Conservation (phyloP, 2,888 invertebrate genomes). For the Folsomia candida region DNA sequence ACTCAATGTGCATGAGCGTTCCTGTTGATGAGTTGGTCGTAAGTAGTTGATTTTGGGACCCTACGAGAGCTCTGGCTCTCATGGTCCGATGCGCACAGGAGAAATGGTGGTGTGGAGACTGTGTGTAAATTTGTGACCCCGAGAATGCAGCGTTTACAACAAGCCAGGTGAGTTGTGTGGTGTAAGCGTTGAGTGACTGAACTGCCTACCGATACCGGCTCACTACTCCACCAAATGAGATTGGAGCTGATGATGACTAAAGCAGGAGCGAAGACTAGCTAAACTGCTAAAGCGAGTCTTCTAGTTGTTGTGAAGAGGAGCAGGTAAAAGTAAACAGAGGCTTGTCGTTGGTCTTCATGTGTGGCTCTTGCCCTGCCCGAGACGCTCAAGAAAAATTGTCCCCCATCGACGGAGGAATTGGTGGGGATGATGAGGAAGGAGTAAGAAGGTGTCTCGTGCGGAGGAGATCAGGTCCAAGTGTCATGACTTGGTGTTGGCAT, state of each 20-base stretch:
- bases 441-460: slow-evolving; percentile 36
- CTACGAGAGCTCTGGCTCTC: background rate
- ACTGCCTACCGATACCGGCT: no score
- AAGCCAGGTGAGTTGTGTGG: background rate
- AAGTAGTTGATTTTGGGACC: background rate
- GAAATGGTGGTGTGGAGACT: no score
- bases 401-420: background rate
- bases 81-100: background rate
- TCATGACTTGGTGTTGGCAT: slow-evolving; percentile 48
- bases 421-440: background rate
- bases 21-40: no score
- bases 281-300: background rate
- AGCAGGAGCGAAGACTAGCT: background rate
- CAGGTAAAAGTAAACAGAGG: background rate
- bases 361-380: background rate
- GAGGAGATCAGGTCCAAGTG: slow-evolving; percentile 47
- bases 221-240: background rate
- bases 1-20: no score
- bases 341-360: background rate
- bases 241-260: background rate
- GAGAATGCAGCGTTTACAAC: no score
- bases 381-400: background rate
- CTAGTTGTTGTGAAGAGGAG: no score
- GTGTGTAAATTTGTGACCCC: no score
- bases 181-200: background rate